These are phyloP conservation scores for Pseudopleuronectes americanus DNA, from an alignment of 2,797 vertebrate species.

Conservation along the genomic window DNA sequence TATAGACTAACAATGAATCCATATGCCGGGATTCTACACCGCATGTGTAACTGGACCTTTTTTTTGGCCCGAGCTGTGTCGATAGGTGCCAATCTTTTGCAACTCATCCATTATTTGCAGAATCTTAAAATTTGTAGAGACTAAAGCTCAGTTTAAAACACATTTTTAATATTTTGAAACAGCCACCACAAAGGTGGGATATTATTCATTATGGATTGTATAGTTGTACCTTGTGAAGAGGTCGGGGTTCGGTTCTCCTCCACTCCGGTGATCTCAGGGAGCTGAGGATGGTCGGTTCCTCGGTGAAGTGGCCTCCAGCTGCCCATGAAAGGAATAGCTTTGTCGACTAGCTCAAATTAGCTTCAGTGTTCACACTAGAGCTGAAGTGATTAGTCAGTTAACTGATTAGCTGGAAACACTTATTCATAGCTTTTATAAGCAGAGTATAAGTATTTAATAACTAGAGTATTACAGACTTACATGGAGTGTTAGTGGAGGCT, in stretches of 20 bases:
- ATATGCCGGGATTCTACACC: background rate
- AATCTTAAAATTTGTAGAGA: background rate
- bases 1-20: constrained; percentile 32
- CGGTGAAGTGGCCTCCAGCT: constrained; percentile 39
- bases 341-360: constrained; percentile 72
- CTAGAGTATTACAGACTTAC: no score
- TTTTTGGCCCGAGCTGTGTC: background rate
- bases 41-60: background rate
- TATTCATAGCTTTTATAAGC: no score
- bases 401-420: no score
- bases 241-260: background rate
- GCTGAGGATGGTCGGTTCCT: constrained; percentile 15
- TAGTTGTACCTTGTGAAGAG: no score
- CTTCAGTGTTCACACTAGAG: constrained; percentile 7
- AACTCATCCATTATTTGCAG: background rate
- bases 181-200: no score
- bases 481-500: no score
- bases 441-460: no score
- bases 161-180: background rate
- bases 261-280: background rate
- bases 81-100: background rate
- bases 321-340: constrained; percentile 55
- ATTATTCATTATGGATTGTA: no score
- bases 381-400: no score
- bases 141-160: background rate